These are phyloP conservation scores for Ectemnius lituratus DNA, from an alignment of 2,888 invertebrate species.

Conservation along the genomic window DNA sequence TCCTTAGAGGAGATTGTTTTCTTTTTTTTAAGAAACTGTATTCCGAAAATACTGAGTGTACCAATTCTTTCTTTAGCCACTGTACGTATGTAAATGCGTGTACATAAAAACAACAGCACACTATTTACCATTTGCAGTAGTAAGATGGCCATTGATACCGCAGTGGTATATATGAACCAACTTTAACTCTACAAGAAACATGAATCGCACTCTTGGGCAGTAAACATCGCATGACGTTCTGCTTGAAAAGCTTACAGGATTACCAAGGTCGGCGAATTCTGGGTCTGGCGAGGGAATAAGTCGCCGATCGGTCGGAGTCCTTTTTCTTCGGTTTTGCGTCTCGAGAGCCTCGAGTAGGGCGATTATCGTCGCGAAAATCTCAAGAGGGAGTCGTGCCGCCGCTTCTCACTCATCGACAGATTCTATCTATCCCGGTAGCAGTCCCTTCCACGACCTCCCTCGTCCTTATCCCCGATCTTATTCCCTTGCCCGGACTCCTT, in stretches of 20 bases:
- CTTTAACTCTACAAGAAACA: conserved; percentile 35
- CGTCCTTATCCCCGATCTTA: conserved; percentile 5
- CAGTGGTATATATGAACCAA: no score
- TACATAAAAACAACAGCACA: no score
- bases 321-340: conserved; percentile 26
- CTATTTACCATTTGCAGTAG: no score
- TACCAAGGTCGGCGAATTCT: conserved; percentile 60
- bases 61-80: no score
- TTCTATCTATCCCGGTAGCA: conserved; percentile 56
- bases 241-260: conserved; percentile 49
- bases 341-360: conserved; percentile 56
- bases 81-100: no score
- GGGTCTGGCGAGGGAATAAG: conserved; percentile 53
- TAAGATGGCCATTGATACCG: no score
- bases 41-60: no score
- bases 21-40: no score
- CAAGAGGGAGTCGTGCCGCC: conserved; percentile 51
- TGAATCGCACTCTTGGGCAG: conserved; percentile 50
- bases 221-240: conserved; percentile 41
- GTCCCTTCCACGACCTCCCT: conserved; percentile 32
- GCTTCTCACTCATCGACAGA: conserved; percentile 58
- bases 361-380: conserved; percentile 69
- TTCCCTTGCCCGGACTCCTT: not conserved
- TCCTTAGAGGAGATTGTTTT: no score
- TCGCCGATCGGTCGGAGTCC: conserved; percentile 25